Conservation (phyloP, 2,888 invertebrate genomes). For the Deilephila elpenor region DNA sequence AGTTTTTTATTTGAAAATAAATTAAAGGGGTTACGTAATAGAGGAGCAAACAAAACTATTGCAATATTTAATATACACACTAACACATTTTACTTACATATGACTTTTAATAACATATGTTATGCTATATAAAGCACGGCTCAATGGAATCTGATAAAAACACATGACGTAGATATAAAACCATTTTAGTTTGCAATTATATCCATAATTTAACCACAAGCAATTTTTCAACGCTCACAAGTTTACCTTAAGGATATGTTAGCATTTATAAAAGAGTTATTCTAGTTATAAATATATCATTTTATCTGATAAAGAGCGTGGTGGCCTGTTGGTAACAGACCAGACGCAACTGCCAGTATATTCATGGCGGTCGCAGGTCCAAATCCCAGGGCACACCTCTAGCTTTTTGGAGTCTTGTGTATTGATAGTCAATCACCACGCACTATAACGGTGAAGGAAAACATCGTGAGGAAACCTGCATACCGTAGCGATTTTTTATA, state of each 20-base stretch:
- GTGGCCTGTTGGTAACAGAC: too few species aligned
- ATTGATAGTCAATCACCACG: too few species aligned
- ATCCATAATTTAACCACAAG: neutral
- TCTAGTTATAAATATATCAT: neutral
- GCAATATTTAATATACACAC: too few species aligned
- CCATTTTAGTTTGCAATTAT: neutral
- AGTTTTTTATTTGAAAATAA: too few species aligned
- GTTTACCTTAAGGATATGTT: slow-evolving; percentile 10
- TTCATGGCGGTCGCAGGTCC: too few species aligned
- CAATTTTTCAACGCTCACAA: neutral
- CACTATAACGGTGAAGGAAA: too few species aligned
- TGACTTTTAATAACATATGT: neutral
- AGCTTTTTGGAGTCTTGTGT: too few species aligned
- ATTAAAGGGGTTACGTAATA: too few species aligned
- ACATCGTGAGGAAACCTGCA: too few species aligned
- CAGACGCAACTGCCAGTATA: neutral
- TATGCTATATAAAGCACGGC: neutral
- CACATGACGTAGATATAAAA: neutral
- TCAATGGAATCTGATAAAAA: neutral
- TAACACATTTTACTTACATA: neutral
- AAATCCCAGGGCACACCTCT: too few species aligned
- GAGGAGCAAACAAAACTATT: too few species aligned
- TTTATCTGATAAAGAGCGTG: neutral
- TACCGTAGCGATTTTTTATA: too few species aligned
- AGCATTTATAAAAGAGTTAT: neutral